phyloP scores from a whole-genome alignment of 2,888 invertebrate species.

The Drosophila pseudotakahashii region DNA sequence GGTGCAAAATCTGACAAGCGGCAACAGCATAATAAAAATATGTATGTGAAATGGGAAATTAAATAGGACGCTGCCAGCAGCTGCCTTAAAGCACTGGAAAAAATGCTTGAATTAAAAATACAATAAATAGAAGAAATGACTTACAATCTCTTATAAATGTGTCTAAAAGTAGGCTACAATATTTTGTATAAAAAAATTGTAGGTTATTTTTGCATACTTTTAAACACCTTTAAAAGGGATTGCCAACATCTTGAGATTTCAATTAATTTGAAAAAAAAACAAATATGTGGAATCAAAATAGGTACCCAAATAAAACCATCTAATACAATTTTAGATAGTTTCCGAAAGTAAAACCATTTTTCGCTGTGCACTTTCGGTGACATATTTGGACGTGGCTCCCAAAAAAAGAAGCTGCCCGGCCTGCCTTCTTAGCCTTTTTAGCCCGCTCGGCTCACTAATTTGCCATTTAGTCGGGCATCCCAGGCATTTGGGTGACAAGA shows the following conservation, averaged over 20 bases:
- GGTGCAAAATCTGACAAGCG: conserved; percentile 71
- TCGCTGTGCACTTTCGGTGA: conserved; percentile 43
- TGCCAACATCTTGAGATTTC: no score
- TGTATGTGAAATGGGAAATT: conserved; percentile 60
- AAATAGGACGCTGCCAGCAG: conserved; percentile 66
- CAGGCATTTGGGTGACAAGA: conserved; percentile 61
- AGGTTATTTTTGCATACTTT: no score
- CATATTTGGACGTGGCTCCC: conserved; percentile 67
- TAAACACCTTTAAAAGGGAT: no score
- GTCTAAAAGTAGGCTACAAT: no score
- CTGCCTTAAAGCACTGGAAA: conserved; percentile 25
- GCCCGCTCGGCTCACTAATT: conserved; percentile 63
- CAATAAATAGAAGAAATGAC: no score
- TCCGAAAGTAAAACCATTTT: neutral
- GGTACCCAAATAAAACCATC: no score
- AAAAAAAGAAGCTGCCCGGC: conserved; percentile 23
- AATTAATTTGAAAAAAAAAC: no score
- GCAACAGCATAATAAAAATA: conserved; percentile 64
- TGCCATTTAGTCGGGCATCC: conserved; percentile 73
- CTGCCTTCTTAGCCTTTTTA: conserved; percentile 31
- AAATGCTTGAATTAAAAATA: neutral
- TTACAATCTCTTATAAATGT: no score
- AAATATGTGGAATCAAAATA: no score
- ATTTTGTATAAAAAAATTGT: no score
- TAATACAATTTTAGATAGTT: no score